Evolutionary conservation across 2,888 invertebrate genomes (phyloP), one percentile per base, ranked within the genome.

Genomic region (Pseudoips prasinana): DNA sequence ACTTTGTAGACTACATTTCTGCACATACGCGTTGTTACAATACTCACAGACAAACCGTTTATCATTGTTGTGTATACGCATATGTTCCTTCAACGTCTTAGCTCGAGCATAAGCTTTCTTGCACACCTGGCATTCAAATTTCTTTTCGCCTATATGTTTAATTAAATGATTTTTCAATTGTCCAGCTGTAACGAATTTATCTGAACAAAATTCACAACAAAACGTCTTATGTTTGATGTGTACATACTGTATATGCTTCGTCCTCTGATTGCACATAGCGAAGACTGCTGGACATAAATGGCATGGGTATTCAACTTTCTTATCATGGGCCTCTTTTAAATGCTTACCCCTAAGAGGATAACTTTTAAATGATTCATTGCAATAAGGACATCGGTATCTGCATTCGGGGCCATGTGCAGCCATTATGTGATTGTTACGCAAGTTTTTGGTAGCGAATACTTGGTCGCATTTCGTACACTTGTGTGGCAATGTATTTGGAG

Each of bases 111-210:
- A 87, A 1, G 73, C 64, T 35, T 89, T 90, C 24, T 79, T 72
- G 49, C 90, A 90, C 0, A 88, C 67, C 20, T 79, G 66, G 42
- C 90, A 90, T 36, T 79, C 71, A 32, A 59, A 82, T 19, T 71
- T 78, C 7, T 72, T 67, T 7, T 75, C 71, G 0, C 73, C 76
- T 0, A 43, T 53, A 38, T 86, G 86, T 33, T 73, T 78, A 0
- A 82, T 63, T 68, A 76, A 72, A 36, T 88, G 87, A 29, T 63
- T 74, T 23, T 64, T 65, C 10, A 88, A 51, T 22, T 74, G 73
- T 0, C 65, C 62, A 1, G 67, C 63, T 0, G 81, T 80, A 0
- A 80, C 74, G 8, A 78, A 82, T 29, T 72, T 66, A 31, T 64
- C 73, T 0, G 71, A 49, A 27, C 87, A 87, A 25, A 62, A 47